Evolutionary conservation across 2,888 invertebrate species (phyloP), one percentile per base, ranked within the genome.

Genomic region (Elysia crispata): DNA sequence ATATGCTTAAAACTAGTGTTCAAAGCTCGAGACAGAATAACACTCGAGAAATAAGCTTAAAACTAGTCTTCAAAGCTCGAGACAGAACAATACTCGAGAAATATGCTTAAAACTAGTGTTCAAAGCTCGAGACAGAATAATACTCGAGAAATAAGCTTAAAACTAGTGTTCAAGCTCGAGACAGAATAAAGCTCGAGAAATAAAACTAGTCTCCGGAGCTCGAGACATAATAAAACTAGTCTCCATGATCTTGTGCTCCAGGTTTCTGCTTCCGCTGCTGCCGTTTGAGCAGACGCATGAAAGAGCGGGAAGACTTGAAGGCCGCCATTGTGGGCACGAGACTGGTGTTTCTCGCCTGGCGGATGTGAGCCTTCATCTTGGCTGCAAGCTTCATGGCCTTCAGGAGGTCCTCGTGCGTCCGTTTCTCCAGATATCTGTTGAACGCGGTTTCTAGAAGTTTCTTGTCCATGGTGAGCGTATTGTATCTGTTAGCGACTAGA

Each of bases 321-420:
- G 83, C 72, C 1, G 80, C 83, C n/a, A 85, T 74, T 5, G 83
- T 60, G 13, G 88, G 86, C n/a, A 86, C 67, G 1, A 87, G 62
- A 1, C 85, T 84, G 11, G 83, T 77, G 74, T 86, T 86, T 25
- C 87, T 84, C 0, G 86, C 84, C 66, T 83, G 80, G 60, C 83
- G 80, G 18, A 84, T 84, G 23, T 81, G 84, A 1, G 85, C 84
- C 74, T 86, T 88, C 77, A 88, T 82, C 77, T 86, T 87, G 49
- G 86, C 70, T 0, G 89, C 87, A 41, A 86, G 77, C 41, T 84
- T 83, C 60, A 87, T 85, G 57, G 87, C 81, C 70, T 84, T 85
- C 15, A 85, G 83, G 15, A 87, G 81, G 30, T 86, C 84, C 18
- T 87, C 87, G 13, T 79, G 67, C 1, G 83, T 80, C 31, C 80